Conservation (phyloP, 2,888 invertebrate species). For the Drosophila infuscata region DNA sequence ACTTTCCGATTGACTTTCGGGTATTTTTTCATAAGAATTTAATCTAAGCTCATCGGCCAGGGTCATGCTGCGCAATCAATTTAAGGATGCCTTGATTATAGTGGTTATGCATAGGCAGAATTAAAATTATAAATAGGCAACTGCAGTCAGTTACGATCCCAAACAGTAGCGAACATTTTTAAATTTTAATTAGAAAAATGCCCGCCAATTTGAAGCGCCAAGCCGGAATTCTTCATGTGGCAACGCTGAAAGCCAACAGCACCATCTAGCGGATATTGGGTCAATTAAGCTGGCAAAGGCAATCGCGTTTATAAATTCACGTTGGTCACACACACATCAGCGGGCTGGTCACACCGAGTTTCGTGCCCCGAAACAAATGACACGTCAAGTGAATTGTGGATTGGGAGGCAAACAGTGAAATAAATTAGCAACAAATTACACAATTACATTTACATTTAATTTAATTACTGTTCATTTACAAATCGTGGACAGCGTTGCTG, state of each 20-base stretch:
- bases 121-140: neutral
- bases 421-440: slow-evolving; percentile 45
- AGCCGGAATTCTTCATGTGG: neutral
- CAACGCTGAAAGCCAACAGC: neutral
- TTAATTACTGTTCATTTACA: neutral
- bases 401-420: slow-evolving; percentile 41
- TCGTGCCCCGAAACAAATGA: slow-evolving; percentile 49
- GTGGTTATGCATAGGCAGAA: slow-evolving; percentile 14
- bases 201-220: slow-evolving; percentile 18
- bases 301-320: neutral
- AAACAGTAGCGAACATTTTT: neutral
- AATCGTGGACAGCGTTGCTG: slow-evolving; percentile 38
- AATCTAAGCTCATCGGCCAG: slow-evolving; percentile 11
- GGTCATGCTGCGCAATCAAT: slow-evolving; percentile 3
- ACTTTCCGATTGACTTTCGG: slow-evolving; percentile 22
- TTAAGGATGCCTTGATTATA: slow-evolving; percentile 4
- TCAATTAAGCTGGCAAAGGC: neutral
- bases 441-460: slow-evolving; percentile 17
- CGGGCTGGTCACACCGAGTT: slow-evolving; percentile 39
- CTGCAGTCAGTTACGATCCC: no score
- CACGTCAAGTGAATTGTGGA: slow-evolving; percentile 56
- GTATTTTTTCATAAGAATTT: slow-evolving; percentile 25
- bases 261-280: slow-evolving; percentile 29
- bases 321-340: slow-evolving; percentile 12
- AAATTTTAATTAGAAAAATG: slow-evolving; percentile 7